Percentiles rank a stretch among this genome's conserved stretches.
Evolutionary conservation across 2,888 invertebrate species (phyloP).

Genomic region (Hirtodrosophila histrioides): DNA sequence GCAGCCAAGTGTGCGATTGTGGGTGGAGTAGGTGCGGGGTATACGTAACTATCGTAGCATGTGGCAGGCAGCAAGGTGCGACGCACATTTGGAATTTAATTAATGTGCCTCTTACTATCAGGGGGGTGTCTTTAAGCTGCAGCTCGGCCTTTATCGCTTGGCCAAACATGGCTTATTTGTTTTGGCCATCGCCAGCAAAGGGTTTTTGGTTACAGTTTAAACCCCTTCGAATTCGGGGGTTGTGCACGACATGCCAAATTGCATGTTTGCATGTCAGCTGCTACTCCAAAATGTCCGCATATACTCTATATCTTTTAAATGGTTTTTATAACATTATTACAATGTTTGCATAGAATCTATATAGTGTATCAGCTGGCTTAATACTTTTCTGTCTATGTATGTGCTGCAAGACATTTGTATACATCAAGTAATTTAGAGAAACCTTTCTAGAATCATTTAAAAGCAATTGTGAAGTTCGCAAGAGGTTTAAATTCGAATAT

Average conservation of each 20-base stretch:
- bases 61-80: slow-evolving; percentile 48
- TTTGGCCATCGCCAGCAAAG: slow-evolving; percentile 58
- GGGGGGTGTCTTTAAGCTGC: slow-evolving; percentile 42
- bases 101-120: slow-evolving; percentile 43
- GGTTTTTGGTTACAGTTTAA: slow-evolving; percentile 58
- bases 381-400: too few species aligned
- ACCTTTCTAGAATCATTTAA: too few species aligned
- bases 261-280: slow-evolving; percentile 64
- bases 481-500: too few species aligned
- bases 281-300: slow-evolving; percentile 28
- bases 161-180: slow-evolving; percentile 57
- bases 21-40: neutral
- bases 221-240: slow-evolving; percentile 25
- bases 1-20: slow-evolving; percentile 28
- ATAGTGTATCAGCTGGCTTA: neutral
- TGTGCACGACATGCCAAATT: slow-evolving; percentile 50
- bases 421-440: too few species aligned
- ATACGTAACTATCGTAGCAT: slow-evolving; percentile 21
- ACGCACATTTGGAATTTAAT: slow-evolving; percentile 63
- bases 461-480: too few species aligned
- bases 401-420: too few species aligned
- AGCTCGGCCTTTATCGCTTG: slow-evolving; percentile 52
- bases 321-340: slow-evolving; percentile 22
- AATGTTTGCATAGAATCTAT: slow-evolving; percentile 4
- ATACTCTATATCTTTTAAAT: slow-evolving; percentile 31